phyloP scores from a whole-genome alignment of 2,888 invertebrate species.

The Heliconius ethilla region DNA sequence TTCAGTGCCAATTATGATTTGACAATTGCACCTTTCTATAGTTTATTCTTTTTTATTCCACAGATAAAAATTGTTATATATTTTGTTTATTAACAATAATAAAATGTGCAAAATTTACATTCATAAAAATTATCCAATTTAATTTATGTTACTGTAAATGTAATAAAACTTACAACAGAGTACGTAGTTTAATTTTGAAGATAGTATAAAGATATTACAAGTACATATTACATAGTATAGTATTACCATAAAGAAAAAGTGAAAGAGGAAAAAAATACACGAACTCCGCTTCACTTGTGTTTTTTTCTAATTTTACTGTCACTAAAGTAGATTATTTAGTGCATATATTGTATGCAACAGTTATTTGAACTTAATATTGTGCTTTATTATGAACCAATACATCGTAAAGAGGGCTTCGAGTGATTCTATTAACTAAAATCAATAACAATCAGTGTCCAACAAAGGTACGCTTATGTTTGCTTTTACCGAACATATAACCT shows the following conservation, averaged over 20 bases:
- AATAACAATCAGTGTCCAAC: constrained; percentile 81
- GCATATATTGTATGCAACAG: constrained; percentile 80
- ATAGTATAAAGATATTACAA: neutral
- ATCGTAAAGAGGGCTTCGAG: constrained; percentile 70
- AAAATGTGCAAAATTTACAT: neutral
- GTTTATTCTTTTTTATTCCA: neutral
- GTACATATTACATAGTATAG: constrained; percentile 27
- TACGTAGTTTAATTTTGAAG: neutral
- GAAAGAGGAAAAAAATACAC: constrained; percentile 69
- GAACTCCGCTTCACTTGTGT: constrained; percentile 80
- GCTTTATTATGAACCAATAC: constrained; percentile 76
- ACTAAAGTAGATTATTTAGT: constrained; percentile 78
- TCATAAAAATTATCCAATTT: neutral
- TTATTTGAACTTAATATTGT: constrained; percentile 74
- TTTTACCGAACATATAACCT: constrained; percentile 77
- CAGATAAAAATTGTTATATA: constrained; percentile 6
- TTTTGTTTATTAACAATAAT: neutral
- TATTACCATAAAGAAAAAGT: constrained; percentile 50
- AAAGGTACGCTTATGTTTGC: constrained; percentile 82
- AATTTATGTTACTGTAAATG: neutral
- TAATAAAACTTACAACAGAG: neutral
- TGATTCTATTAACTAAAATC: constrained; percentile 80
- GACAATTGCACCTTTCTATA: neutral
- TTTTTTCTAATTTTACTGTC: constrained; percentile 82
- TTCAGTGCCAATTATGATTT: neutral